These are phyloP conservation scores for Onychomys leucogaster DNA, from an alignment of 2,797 vertebrate genomes.

Conservation along the genomic window DNA sequence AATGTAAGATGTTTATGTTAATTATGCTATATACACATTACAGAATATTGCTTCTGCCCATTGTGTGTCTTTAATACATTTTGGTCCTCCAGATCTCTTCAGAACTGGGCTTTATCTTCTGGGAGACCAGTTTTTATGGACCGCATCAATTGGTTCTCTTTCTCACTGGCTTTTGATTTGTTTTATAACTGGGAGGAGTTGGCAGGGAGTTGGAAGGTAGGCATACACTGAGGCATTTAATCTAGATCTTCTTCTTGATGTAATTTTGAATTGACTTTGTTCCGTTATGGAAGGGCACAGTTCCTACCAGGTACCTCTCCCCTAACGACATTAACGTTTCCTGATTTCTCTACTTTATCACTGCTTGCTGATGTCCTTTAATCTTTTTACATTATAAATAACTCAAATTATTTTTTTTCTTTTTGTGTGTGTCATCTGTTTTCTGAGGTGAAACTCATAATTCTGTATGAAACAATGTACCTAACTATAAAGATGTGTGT, in stretches of 20 bases:
- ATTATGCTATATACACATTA: background rate
- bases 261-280: conserved; percentile 49
- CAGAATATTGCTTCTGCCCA: background rate
- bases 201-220: conserved; percentile 19
- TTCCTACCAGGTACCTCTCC: background rate
- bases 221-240: conserved; percentile 10
- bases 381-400: background rate
- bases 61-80: background rate
- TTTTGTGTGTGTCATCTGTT: conserved; percentile 29
- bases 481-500: conserved; percentile 4
- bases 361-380: conserved; percentile 5
- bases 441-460: background rate
- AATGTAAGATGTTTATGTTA: conserved; percentile 20
- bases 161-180: conserved; percentile 28
- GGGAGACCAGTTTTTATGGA: background rate
- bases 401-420: background rate
- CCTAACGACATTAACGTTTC: background rate
- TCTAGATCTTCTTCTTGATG: background rate
- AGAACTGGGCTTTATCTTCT: background rate
- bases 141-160: background rate
- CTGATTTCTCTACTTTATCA: conserved; percentile 24
- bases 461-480: conserved; percentile 31
- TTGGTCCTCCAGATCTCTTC: background rate
- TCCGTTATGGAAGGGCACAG: background rate
- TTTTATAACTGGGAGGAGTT: background rate